phyloP scores from a whole-genome alignment of 23 tunicate species.

The Aplidium turbinatum region DNA sequence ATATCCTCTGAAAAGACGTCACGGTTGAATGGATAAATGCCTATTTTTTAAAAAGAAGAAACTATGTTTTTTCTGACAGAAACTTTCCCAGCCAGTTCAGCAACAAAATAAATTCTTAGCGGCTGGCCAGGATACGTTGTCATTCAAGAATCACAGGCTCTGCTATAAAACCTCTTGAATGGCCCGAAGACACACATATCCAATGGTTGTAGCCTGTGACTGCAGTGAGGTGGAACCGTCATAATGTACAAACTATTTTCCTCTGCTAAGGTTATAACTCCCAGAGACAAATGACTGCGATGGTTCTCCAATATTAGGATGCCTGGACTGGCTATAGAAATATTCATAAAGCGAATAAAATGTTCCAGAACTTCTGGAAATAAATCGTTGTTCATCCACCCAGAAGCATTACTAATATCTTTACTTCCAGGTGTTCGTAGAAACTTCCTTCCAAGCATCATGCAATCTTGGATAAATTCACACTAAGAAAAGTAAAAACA shows the following conservation, averaged over 20 bases:
- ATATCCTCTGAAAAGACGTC: slow-evolving; percentile 10
- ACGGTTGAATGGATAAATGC: slow-evolving; percentile 15
- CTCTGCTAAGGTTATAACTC: slow-evolving; percentile 4
- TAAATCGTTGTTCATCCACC: slow-evolving; percentile 29
- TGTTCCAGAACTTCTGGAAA: slow-evolving; percentile 29
- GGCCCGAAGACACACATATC: slow-evolving; percentile 42
- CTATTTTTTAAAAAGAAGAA: slow-evolving; percentile 6
- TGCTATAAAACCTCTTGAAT: slow-evolving; percentile 17
- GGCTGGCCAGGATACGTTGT: slow-evolving; percentile 18
- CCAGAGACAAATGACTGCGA: slow-evolving; percentile 12
- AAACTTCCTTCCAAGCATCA: not conserved
- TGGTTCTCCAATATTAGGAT: slow-evolving; percentile 6
- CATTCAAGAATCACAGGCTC: slow-evolving; percentile 27
- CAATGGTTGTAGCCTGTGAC: slow-evolving; percentile 43
- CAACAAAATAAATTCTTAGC: slow-evolving; percentile 23
- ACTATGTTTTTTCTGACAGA: slow-evolving; percentile 10
- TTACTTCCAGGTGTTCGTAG: slow-evolving; percentile 12
- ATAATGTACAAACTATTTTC: slow-evolving; percentile 25
- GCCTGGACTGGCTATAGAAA: not conserved
- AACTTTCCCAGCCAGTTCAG: slow-evolving; percentile 24
- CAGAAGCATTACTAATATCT: slow-evolving; percentile 11
- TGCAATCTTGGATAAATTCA: slow-evolving; percentile 8
- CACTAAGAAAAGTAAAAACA: slow-evolving; percentile 31
- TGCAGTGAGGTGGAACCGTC: slow-evolving; percentile 56
- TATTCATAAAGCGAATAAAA: not conserved